Conservation (phyloP, 2,113 vertebrate genomes). For the Colinus virginianus region DNA sequence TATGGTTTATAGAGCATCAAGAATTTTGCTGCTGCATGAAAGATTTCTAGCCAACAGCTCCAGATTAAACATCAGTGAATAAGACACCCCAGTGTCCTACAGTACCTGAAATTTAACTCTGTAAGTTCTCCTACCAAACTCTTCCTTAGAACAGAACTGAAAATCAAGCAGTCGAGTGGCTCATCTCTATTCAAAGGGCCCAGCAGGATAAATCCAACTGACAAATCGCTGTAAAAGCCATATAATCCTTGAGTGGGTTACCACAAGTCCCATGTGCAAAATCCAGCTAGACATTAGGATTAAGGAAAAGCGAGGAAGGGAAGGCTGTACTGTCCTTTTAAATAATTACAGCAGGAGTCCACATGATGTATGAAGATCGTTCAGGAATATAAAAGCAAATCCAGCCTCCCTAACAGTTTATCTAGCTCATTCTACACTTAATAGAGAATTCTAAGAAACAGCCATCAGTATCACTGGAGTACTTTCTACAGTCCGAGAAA, state of each 20-base stretch:
- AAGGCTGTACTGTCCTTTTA: background rate
- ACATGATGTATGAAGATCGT: background rate
- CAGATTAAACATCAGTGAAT: background rate
- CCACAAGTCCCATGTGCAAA: background rate
- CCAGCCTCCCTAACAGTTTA: background rate
- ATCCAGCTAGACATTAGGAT: slow-evolving; percentile 14
- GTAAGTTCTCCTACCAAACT: background rate
- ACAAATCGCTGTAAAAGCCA: background rate
- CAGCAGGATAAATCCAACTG: background rate
- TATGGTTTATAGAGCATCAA: background rate
- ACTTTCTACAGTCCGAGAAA: background rate
- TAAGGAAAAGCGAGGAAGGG: background rate
- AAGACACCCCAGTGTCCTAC: background rate
- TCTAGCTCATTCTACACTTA: background rate
- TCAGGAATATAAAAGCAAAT: background rate
- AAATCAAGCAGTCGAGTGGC: background rate
- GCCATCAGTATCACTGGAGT: background rate
- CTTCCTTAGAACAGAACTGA: background rate
- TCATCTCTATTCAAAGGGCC: background rate
- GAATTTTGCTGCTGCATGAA: fast-evolving
- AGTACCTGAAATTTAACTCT: background rate
- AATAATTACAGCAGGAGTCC: slow-evolving; percentile 4
- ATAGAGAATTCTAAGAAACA: slow-evolving; percentile 1
- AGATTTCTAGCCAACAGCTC: background rate
- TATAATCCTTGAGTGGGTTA: slow-evolving; percentile 22